Base-by-base conservation (phyloP, 2,113 vertebrate genomes). In the Phrynosoma platyrhinos region DNA sequence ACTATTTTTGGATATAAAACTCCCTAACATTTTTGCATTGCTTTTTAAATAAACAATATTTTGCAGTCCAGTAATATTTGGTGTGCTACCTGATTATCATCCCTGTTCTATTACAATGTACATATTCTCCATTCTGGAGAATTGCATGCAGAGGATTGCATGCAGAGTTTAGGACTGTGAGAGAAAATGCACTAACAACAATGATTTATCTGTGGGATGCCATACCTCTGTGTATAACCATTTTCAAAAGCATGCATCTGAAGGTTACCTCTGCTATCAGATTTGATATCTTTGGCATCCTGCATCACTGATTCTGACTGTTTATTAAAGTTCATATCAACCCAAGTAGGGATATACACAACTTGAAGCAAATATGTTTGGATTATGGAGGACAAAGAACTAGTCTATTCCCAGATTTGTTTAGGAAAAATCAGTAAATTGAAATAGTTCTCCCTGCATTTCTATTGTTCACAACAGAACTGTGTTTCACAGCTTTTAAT, bases 401-500 rank as follows among this genome's bases (percentile, higher is more conserved):
- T 8, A 23, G 6, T 76, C 10, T 91, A 0, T 71, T 27, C 91
- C 91, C 74, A 86, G 69, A 88, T 89, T 91, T 62, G 62, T 90
- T 91, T 71, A 0, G 87, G 42, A 30, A 87, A 90, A 94, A 58
- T 93, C 82, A 92, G 36, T 40, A 89, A 91, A 91, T 79, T 95
- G 83, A 84, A 94, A 91, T n/a, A 85, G 89, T 90, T 36, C 27
- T 92, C 81, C 9, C 25, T 71, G 62, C 23, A 62, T 62, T 62
- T 62, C 13, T 62, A 14, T 62, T 62, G 6, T 71, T 71, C 25
- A 42, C 25, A 62, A 52, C 58, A 36, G 79, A 95, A 82, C 88
- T 92, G 66, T 69, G 92, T 96, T 96, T 97, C 93, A 95, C 0
- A 66, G 93, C 79, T 90, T 94, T 71, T 96, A 95, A 94, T 94